Base-by-base conservation (phyloP, 2,797 vertebrate species). In the Psittacula derbiana region DNA sequence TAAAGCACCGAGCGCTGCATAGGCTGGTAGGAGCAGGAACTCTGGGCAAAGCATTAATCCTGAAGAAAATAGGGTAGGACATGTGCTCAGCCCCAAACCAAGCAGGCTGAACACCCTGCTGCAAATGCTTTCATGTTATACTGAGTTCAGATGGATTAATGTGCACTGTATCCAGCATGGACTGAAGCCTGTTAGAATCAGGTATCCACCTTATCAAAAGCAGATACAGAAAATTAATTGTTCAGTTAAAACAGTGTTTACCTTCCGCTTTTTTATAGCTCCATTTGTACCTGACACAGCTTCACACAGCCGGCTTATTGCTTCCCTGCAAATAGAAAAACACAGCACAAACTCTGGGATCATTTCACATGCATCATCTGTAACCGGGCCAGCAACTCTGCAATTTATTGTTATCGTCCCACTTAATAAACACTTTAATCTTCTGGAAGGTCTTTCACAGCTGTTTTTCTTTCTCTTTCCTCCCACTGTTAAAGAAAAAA, bases 291-390 rank as follows among this genome's bases (percentile, higher is more conserved):
- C 98, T 11, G 97, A 97, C 25, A 98, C 98, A 94, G 97, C 98
- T 96, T 98, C 98, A 97, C 99, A 99, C 86, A 99, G 97, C 47
- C 98, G 98, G 92, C 98, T 99, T 98, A 99, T 99, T 93, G 99
- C 99, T 98, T 99, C 99, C 97, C 99, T 99, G 97, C 47, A 96
- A 98, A 96, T 8, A 78, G 62, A 94, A 88, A 72, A 80, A 93
- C 21, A 97, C 88, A 97, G 78, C 88, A 75, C 24, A 92, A 72
- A 71, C 53, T 18, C 21, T 71, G 72, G 94, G 93, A 93, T 88
- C 81, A 71, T 83, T 97, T 94, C 95, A 94, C 67, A 61, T 44
- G 57, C 83, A 92, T 46, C 90, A 84, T 52, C 88, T 87, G 60
- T 81, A 85, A 79, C 64, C 73, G 53, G 36, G 55, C 83, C 83